phyloP scores from a whole-genome alignment of 2,113 vertebrate genomes.

The Macrotus californicus region DNA sequence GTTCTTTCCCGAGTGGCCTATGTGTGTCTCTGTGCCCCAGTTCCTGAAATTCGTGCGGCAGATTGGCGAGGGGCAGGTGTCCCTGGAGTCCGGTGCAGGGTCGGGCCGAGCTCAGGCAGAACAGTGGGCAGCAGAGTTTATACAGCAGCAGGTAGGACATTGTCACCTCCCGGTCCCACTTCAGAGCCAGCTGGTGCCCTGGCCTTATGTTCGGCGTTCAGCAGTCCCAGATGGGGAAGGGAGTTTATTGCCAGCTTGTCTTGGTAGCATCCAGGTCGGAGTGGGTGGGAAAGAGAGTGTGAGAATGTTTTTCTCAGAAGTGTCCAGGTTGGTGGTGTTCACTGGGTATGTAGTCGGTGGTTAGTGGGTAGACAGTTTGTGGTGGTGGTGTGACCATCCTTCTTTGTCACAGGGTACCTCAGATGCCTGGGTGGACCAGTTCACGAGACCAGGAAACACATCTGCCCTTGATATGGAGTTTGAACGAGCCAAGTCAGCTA shows the following conservation, averaged over 20 bases:
- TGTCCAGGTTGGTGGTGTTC: background rate
- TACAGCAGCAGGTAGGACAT: constrained; percentile 94
- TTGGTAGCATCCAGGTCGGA: constrained; percentile 15
- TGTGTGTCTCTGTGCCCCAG: constrained; percentile 88
- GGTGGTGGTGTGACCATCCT: background rate
- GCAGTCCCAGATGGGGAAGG: constrained; percentile 56
- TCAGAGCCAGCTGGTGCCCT: constrained; percentile 54
- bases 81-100: constrained; percentile 88
- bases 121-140: constrained; percentile 94
- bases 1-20: constrained; percentile 73
- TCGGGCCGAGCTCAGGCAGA: constrained; percentile 93
- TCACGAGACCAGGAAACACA: constrained; percentile 78
- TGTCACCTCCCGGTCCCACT: constrained; percentile 60
- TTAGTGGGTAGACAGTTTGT: background rate
- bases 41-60: constrained; percentile 99
- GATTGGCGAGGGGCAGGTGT: constrained; percentile 98
- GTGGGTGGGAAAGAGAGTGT: constrained; percentile 50
- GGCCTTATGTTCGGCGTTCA: constrained; percentile 51
- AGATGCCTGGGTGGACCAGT: constrained; percentile 97
- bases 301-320: constrained; percentile 24
- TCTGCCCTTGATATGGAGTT: constrained; percentile 88
- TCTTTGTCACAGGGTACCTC: constrained; percentile 82
- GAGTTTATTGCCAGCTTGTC: background rate
- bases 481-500: constrained; percentile 94
- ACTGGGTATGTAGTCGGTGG: background rate